Evolutionary conservation across 53 echinoderm and acorn worm species (phyloP).

Genomic region (Mesocentrotus franciscanus): DNA sequence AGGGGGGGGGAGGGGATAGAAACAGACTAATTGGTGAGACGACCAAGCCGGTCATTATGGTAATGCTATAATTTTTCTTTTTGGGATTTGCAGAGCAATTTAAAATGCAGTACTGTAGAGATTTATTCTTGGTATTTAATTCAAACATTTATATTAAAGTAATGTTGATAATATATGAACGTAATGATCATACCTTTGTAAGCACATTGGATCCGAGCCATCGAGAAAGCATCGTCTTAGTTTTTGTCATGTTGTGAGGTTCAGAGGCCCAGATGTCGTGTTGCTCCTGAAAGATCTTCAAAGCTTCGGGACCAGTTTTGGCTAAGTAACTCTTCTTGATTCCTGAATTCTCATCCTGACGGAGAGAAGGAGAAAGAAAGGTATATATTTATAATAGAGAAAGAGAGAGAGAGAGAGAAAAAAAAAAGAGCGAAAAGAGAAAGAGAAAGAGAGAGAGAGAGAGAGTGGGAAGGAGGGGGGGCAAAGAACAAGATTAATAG

Average conservation of each 20-base stretch:
- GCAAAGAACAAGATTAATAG: too few species aligned
- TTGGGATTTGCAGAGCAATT: too few species aligned
- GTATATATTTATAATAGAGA: too few species aligned
- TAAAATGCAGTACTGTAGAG: too few species aligned
- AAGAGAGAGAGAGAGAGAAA: neutral
- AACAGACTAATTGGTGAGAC: neutral
- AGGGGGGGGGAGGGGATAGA: neutral
- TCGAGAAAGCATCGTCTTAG: constrained; percentile 76
- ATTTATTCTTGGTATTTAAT: too few species aligned
- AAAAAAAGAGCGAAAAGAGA: neutral
- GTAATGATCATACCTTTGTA: constrained; percentile 66
- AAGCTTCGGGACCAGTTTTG: constrained; percentile 67
- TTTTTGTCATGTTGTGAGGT: constrained; percentile 63
- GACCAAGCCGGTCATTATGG: too few species aligned
- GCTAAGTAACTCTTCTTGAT: constrained; percentile 71
- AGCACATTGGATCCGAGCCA: constrained; percentile 86
- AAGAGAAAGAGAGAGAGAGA: too few species aligned
- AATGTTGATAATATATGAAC: neutral
- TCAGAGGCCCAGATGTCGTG: constrained; percentile 52
- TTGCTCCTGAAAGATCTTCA: constrained; percentile 64
- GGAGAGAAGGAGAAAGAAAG: neutral
- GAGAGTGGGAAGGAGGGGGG: neutral
- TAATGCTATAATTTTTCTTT: too few species aligned
- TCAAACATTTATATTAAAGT: neutral
- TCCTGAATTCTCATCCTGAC: constrained; percentile 77